Evolutionary conservation across 2,113 vertebrate genomes (phyloP), one percentile per base, ranked within the genome.

Genomic region (Bothrops jararaca): DNA sequence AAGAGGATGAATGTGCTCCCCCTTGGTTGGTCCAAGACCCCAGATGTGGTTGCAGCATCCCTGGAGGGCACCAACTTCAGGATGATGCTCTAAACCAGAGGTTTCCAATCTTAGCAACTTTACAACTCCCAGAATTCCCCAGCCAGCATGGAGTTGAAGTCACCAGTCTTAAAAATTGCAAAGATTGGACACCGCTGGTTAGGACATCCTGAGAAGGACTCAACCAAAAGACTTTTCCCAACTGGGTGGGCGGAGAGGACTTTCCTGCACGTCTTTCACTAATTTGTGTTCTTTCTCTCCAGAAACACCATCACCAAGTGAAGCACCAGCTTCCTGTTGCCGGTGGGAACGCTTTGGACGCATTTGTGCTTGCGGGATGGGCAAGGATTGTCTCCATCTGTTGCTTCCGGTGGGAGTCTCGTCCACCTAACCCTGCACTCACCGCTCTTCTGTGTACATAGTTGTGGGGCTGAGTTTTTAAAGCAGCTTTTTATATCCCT

Each of bases 291-390:
- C 80, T 58, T 26, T 92, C 88, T 91, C 91, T 6, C 23, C 96
- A 97, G 97, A 94, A 97, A 97, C 94, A 97, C 97, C 93, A 97
- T 97, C 94, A 97, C 97, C 90, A 97, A 97, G 91, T 97, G 96
- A 97, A 58, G 0, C 34, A 5, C 54, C 29, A 1, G 4, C 24
- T 90, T 12, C 39, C 60, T 18, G 6, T 5, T 15, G 1, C 2
- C 5, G 7, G 64, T 48, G 22, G n/a, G 39, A n/a, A 54, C 12
- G 7, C 2, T 11, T 26, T 5, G 15, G 13, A 26, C 23, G 56
- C 56, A 7, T 9, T 6, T 53, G 7, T 13, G 13, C 1, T 10
- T 24, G 5, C 23, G n/a, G 20, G 22, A 2, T 24, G 48, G 1
- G n/a, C 20, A 1, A 9, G 4, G 50, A 92, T 10, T 1, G 2